Conservation (phyloP, 2,797 vertebrate species). For the Gymnothorax reevesii region DNA sequence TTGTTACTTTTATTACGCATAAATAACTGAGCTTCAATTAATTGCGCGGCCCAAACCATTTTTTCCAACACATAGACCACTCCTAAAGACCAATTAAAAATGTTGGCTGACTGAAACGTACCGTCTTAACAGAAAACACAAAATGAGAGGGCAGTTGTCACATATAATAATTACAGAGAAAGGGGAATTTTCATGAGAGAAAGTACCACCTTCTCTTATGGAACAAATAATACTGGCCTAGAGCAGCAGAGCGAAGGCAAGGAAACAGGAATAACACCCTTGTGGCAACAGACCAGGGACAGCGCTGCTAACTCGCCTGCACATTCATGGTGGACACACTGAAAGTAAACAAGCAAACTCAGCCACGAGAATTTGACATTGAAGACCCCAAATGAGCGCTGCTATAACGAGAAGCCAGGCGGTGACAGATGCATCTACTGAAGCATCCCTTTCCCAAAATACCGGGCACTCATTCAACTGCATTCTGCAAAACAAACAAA, state of each 20-base stretch:
- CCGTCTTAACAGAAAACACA: background rate
- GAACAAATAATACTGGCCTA: background rate
- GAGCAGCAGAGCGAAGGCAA: background rate
- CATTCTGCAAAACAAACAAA: background rate
- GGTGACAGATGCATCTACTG: background rate
- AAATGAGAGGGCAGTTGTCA: background rate
- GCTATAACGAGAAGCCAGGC: background rate
- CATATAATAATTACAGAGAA: no score
- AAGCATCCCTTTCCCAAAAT: background rate
- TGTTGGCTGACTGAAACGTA: background rate
- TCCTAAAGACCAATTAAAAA: background rate
- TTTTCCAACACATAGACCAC: no score
- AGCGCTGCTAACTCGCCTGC: background rate
- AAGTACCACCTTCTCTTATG: background rate
- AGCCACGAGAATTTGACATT: background rate
- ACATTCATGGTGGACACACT: no score
- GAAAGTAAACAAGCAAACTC: no score
- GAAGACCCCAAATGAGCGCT: background rate
- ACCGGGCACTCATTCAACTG: background rate
- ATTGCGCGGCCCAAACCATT: no score
- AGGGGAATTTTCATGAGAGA: background rate
- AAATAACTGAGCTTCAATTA: no score
- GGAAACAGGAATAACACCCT: background rate
- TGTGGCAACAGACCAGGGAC: background rate
- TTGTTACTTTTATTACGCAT: no score